Evolutionary conservation across 1,140 invertebrate species (phyloP).

Genomic region (Portunus trituberculatus): DNA sequence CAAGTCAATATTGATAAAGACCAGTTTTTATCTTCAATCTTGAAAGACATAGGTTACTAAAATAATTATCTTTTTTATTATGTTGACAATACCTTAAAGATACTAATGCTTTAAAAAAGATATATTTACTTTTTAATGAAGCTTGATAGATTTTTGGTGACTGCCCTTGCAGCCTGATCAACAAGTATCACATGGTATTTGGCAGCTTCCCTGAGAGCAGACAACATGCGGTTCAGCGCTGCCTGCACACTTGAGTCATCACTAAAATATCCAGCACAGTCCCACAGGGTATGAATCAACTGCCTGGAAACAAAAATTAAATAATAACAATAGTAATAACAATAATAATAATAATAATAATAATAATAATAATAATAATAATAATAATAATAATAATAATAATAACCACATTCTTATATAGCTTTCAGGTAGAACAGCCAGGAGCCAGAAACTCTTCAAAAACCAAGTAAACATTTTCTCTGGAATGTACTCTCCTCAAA

Average conservation of each 20-base stretch:
- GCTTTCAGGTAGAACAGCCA: too few relatives aligned
- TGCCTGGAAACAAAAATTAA: slow-evolving; percentile 58
- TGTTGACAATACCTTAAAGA: too few relatives aligned
- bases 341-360: neutral
- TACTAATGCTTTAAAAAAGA: too few relatives aligned
- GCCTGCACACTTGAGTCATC: slow-evolving; percentile 66
- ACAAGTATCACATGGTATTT: slow-evolving; percentile 70
- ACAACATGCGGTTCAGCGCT: slow-evolving; percentile 68
- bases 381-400: neutral
- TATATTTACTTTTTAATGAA: slow-evolving; percentile 72
- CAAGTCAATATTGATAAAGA: too few relatives aligned
- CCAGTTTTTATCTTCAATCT: too few relatives aligned
- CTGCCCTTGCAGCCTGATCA: slow-evolving; percentile 72
- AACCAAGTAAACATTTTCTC: too few relatives aligned
- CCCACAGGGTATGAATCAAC: slow-evolving; percentile 73
- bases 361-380: too few relatives aligned
- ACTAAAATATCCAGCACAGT: slow-evolving; percentile 64
- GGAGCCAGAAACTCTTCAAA: too few relatives aligned
- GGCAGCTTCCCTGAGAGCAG: slow-evolving; percentile 69
- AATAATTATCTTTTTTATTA: too few relatives aligned
- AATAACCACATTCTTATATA: neutral
- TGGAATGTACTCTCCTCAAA: too few relatives aligned
- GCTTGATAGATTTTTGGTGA: slow-evolving; percentile 69
- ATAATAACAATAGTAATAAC: neutral
- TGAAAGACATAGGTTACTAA: too few relatives aligned